phyloP scores from a whole-genome alignment of 2,797 vertebrate species.

The Chlorospingus flavigularis region DNA sequence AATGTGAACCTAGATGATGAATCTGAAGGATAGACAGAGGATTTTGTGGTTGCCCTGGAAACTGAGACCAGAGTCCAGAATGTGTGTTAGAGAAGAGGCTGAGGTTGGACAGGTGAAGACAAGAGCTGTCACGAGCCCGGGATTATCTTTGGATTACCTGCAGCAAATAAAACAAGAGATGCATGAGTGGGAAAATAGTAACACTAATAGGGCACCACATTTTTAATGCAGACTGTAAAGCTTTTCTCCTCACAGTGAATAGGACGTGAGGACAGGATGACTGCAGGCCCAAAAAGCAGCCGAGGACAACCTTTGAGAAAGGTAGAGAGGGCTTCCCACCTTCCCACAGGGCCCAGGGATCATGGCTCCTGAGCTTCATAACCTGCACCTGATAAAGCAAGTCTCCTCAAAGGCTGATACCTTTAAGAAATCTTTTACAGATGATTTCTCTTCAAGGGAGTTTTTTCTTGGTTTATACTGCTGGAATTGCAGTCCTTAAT shows the following conservation, averaged over 20 bases:
- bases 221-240: neutral
- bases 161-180: neutral
- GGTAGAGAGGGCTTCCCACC: neutral
- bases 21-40: neutral
- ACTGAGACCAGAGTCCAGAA: neutral
- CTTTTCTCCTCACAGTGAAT: neutral
- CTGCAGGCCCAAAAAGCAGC: neutral
- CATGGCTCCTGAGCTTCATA: neutral
- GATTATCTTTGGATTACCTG: neutral
- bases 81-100: neutral
- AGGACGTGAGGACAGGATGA: neutral
- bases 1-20: neutral
- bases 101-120: neutral
- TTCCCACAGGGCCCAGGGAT: neutral
- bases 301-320: neutral
- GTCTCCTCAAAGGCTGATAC: neutral
- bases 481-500: neutral
- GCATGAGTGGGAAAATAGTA: neutral
- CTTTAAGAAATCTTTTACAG: neutral
- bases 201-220: neutral
- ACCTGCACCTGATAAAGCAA: neutral
- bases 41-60: slow-evolving; percentile 26
- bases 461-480: neutral
- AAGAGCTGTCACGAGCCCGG: neutral
- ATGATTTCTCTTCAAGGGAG: neutral